Base-by-base conservation (phyloP, 2,888 invertebrate genomes). In the Epinotia demarniana region DNA sequence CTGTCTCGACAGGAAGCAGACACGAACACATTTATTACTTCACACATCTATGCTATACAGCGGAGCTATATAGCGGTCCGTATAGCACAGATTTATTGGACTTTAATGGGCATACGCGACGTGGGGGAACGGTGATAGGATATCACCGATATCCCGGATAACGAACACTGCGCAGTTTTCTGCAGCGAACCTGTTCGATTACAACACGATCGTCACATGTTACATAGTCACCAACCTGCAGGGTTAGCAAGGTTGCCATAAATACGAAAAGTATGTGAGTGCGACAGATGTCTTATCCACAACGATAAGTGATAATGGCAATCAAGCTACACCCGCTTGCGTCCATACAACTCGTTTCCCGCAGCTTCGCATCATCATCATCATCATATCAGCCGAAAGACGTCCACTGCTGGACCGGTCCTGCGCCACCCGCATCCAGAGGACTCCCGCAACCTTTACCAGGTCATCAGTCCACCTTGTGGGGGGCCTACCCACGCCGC, bases 61-160 rank as follows among this genome's bases (percentile, higher is more conserved):
- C 11, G 23, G 3, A 27, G 23, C 23, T 27, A 3, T 69, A 53
- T 23, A 69, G 58, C n/a, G 18, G 18, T 39, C 43, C 33, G 12
- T 67, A 66, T 61, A 58, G 33, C 43, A 11, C 19, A 64, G 46
- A 74, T 62, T 53, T 69, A 74, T 49, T 69, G 46, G 33, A 74
- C 49, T 68, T 61, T 68, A 73, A 66, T 58, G 23, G 58, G n/a
- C 46, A 33, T 53, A 60, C 64, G 70, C 70, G 70, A 63, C 53
- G 57, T 60, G 60, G 74, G 82, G 87, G 89, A 89, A 87, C 78
- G 79, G 77, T 76, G 79, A 83, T 85, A 89, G 92, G 92, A 93
- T 88, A 87, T 91, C 84, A 86, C 80, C 86, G 84, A 92, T 93
- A 72, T 75, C 72, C 75, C 67, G 75, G 55, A 67, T 67, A 75